phyloP scores from a whole-genome alignment of 1,140 invertebrate species.

The Drosophila trapezifrons region DNA sequence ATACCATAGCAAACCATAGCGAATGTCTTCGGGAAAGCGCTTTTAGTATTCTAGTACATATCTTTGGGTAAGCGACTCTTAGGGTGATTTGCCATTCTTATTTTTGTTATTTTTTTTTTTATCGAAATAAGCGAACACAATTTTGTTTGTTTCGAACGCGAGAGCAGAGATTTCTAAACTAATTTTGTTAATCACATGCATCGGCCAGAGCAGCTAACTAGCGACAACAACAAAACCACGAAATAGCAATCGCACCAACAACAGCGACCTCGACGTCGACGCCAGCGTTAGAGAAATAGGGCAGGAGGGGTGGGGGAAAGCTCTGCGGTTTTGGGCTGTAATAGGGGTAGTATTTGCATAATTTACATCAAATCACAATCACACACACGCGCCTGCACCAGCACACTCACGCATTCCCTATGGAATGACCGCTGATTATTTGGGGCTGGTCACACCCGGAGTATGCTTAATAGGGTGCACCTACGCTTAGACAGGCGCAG shows the following conservation, averaged over 20 bases:
- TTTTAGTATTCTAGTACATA: slow-evolving; percentile 17
- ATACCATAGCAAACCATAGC: slow-evolving; percentile 6
- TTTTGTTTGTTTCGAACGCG: slow-evolving; percentile 81
- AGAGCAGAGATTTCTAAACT: slow-evolving; percentile 81
- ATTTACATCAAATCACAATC: slow-evolving; percentile 38
- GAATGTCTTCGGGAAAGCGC: background rate
- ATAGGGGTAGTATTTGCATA: slow-evolving; percentile 72
- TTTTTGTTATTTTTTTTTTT: slow-evolving; percentile 24
- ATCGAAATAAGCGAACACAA: slow-evolving; percentile 74
- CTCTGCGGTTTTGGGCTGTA: slow-evolving; percentile 47
- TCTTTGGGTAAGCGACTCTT: slow-evolving; percentile 6
- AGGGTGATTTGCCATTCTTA: slow-evolving; percentile 17
- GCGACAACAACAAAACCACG: slow-evolving; percentile 62
- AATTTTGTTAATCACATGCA: slow-evolving; percentile 79
- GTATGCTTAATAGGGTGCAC: slow-evolving; percentile 31
- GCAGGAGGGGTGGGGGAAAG: background rate
- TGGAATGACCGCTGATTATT: background rate
- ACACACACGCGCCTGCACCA: slow-evolving; percentile 7
- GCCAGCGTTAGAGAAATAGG: slow-evolving; percentile 74
- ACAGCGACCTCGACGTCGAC: slow-evolving; percentile 57
- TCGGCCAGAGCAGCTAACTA: slow-evolving; percentile 71
- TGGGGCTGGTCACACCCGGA: slow-evolving; percentile 12
- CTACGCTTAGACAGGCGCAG: slow-evolving; percentile 29
- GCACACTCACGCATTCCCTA: background rate
- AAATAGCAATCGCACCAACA: slow-evolving; percentile 50